Base-by-base conservation (phyloP, 2,113 vertebrate species). In the Melanostigma gelatinosum region DNA sequence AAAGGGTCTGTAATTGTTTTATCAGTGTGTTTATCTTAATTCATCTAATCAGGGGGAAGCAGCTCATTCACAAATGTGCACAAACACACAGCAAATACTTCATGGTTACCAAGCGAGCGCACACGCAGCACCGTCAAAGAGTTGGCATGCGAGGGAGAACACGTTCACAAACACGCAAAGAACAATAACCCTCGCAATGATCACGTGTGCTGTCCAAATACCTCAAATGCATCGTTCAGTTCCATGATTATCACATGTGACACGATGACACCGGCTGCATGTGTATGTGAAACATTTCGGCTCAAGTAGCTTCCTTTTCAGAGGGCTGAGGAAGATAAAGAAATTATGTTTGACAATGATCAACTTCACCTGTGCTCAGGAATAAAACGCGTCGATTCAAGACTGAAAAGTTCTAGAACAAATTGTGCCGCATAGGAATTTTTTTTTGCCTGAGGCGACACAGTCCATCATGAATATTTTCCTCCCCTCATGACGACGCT, bases 391-490 rank as follows among this genome's bases (percentile, higher is more conserved):
- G 36, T 29, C 13, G 29, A 20, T 70, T n/a, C 1, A 32, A 32
- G 32, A 32, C 4, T 4, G 5, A 79, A 84, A 71, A 29, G 16
- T 15, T 44, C 29, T 6, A n/a, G 13, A 57, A 58, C 29, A 81
- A 29, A 66, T 80, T 63, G 34, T 77, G 46, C 63, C 50, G 32
- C 73, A 65, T 15, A 32, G 34, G 67, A 61, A 20, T 22, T 36
- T 29, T 18, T 68, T 18, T 15, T 4, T 50, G 81, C 88, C 77
- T 82, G 50, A 80, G 65, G 85, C 20, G 57, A 86, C 58, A 79
- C 55, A 65, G 62, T 46, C 46, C 57, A 78, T 55, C 66, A 78
- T 57, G 61, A 77, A 83, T 86, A 78, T 85, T 85, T 78, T 72
- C 44, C 50, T 73, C 42, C 12, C 55, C 44, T 46, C 24, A 77